Conservation (phyloP, 2,113 vertebrate species). For the Helogale parvula region DNA sequence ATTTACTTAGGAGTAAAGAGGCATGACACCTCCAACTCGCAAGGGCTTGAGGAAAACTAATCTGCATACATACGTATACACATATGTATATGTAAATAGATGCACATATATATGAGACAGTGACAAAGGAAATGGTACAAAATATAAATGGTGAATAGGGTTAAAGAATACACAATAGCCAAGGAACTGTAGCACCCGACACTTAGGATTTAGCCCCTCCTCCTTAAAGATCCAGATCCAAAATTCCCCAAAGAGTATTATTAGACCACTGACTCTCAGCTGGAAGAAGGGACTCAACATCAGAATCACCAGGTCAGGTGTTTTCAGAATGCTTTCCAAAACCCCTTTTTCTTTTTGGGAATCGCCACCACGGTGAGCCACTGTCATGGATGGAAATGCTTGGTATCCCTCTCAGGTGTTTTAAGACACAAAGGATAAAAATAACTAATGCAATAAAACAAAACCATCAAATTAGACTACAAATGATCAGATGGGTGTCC, state of each 20-base stretch:
- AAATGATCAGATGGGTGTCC: not conserved
- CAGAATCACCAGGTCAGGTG: not conserved
- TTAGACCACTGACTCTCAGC: not conserved
- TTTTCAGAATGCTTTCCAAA: not conserved
- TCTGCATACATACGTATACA: not conserved
- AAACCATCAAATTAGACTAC: not conserved
- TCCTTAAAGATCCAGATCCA: not conserved
- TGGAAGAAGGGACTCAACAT: not conserved
- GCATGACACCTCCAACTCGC: not conserved
- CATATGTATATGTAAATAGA: not conserved
- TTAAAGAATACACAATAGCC: not conserved
- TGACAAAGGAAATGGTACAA: not conserved
- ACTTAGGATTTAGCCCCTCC: not conserved
- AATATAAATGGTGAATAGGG: not conserved
- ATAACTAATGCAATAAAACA: not conserved
- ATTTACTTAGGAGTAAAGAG: not conserved
- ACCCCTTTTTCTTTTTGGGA: not conserved
- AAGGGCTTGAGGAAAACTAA: conserved; percentile 7
- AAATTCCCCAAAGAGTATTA: not conserved
- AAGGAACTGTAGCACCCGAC: not conserved
- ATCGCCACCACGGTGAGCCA: fast-evolving
- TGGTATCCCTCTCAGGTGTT: not conserved
- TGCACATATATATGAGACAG: not conserved
- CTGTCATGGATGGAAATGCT: not conserved
- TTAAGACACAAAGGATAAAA: not conserved